phyloP scores from a whole-genome alignment of 92 coral and sea anemone genomes.

The Porites lobata region DNA sequence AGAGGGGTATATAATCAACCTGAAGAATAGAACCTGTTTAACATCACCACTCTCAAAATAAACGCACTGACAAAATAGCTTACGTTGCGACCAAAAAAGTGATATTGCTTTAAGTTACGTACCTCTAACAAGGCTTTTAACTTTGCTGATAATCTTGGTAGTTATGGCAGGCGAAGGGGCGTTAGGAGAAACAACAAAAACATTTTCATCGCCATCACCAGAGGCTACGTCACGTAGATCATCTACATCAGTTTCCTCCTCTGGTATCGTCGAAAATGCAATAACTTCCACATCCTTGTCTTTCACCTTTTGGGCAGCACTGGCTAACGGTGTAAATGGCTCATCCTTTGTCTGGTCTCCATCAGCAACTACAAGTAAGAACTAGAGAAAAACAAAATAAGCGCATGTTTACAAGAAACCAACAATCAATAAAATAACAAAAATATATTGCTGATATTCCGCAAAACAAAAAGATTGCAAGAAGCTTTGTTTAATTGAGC shows the following conservation, averaged over 20 bases:
- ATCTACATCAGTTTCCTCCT: conserved; percentile 58
- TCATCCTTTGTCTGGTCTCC: conserved; percentile 78
- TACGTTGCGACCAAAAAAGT: background rate
- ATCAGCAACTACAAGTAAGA: conserved; percentile 69
- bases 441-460: too few relatives aligned
- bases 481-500: too few relatives aligned
- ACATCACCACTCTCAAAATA: too few relatives aligned
- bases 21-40: too few relatives aligned
- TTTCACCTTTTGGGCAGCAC: conserved; percentile 64
- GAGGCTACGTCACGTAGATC: conserved; percentile 72
- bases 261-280: conserved; percentile 67
- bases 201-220: conserved; percentile 55
- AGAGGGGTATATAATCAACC: too few relatives aligned
- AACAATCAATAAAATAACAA: too few relatives aligned
- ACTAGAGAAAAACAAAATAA: conserved; percentile 36
- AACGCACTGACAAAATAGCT: too few relatives aligned
- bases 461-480: too few relatives aligned
- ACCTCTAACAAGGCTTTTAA: conserved; percentile 53
- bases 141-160: conserved; percentile 29
- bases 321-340: conserved; percentile 44
- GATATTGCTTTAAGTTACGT: background rate
- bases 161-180: conserved; percentile 25
- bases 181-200: conserved; percentile 39
- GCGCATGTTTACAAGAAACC: too few relatives aligned
- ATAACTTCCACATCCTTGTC: conserved; percentile 68